Evolutionary conservation across 2,113 vertebrate species (phyloP).

Genomic region (Pterocles orientalis): DNA sequence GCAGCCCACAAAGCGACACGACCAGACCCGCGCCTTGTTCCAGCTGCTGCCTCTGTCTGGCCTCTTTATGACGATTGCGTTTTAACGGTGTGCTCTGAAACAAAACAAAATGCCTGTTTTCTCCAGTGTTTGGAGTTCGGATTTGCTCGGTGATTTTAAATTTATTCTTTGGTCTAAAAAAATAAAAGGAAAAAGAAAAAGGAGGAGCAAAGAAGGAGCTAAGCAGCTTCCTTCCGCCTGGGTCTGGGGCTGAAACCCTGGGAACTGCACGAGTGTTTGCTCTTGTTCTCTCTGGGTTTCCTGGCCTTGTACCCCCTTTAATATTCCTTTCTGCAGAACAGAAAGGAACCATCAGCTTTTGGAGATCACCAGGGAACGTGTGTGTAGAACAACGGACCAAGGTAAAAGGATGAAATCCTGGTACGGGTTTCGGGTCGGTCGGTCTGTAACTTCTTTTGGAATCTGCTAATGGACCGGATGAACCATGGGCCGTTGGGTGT

Average conservation of each 20-base stretch:
- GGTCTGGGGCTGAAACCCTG: background rate
- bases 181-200: background rate
- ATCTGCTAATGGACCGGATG: background rate
- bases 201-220: background rate
- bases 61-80: background rate
- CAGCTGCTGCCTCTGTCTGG: background rate
- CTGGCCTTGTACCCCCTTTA: background rate
- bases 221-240: background rate
- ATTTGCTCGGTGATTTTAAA: background rate
- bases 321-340: background rate
- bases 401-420: background rate
- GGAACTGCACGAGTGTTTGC: background rate
- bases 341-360: background rate
- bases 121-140: background rate
- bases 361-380: background rate
- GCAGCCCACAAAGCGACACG: fast-evolving
- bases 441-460: background rate
- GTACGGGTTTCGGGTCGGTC: background rate
- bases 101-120: background rate
- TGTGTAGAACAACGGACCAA: background rate
- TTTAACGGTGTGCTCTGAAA: background rate
- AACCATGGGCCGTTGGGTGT: fast-evolving
- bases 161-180: background rate
- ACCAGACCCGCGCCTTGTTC: background rate
- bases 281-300: background rate